Conservation (phyloP, 2,888 invertebrate species). For the Xanthia icteritia region DNA sequence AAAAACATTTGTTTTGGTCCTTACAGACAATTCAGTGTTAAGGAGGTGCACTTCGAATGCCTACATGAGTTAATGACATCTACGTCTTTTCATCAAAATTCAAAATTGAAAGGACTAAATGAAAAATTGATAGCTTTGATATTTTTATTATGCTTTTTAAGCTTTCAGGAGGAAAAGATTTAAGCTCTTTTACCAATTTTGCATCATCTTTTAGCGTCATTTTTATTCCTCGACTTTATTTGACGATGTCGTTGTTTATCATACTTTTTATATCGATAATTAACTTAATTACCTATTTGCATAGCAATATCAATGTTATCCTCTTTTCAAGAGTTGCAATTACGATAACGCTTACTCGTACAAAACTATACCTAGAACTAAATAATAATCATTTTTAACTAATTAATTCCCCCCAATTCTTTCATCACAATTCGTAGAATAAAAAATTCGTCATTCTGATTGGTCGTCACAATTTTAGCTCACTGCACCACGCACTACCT, state of each 20-base stretch:
- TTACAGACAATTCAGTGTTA: neutral
- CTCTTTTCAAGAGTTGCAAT: conserved; percentile 17
- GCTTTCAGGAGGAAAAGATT: neutral
- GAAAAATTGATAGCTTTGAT: neutral
- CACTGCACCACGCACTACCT: conserved; percentile 25
- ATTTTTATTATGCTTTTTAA: neutral
- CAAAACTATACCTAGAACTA: conserved; percentile 9
- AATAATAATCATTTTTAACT: neutral
- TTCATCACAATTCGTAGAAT: conserved; percentile 28
- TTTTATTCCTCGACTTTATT: neutral
- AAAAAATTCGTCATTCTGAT: conserved; percentile 46
- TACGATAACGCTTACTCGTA: conserved; percentile 4
- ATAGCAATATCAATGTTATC: conserved; percentile 32
- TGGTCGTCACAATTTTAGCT: conserved; percentile 36
- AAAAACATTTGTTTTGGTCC: neutral
- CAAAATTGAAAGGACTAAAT: neutral
- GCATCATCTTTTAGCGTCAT: neutral
- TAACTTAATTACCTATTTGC: conserved; percentile 33
- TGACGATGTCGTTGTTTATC: neutral
- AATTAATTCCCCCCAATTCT: conserved; percentile 30
- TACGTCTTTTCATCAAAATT: neutral
- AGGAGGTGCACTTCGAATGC: neutral
- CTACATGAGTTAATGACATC: no score
- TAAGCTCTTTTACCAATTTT: neutral
- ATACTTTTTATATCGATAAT: conserved; percentile 6